Conservation (phyloP, 2,888 invertebrate genomes). For the Dryobotodes eremita region DNA sequence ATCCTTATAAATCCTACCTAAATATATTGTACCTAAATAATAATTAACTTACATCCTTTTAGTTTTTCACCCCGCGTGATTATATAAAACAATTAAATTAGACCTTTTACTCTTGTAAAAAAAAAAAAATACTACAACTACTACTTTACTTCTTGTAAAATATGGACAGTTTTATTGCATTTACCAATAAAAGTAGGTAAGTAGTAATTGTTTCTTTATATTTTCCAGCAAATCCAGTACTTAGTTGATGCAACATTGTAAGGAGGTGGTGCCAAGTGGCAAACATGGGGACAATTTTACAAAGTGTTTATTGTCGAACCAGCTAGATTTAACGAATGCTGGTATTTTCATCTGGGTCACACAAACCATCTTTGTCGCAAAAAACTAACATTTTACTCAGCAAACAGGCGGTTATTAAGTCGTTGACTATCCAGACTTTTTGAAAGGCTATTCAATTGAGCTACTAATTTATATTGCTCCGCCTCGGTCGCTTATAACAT, state of each 20-base stretch:
- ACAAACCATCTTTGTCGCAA: neutral
- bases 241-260: neutral
- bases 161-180: neutral
- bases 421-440: neutral
- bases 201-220: neutral
- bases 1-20: neutral
- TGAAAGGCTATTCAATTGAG: neutral
- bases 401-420: neutral
- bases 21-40: neutral
- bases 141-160: no score
- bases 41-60: neutral
- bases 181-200: neutral
- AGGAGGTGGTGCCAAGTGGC: neutral
- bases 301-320: no score
- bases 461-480: neutral
- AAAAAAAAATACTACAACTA: no score
- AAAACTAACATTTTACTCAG: conserved; percentile 4
- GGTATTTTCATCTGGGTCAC: conserved; percentile 9
- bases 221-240: neutral
- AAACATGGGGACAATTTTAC: neutral
- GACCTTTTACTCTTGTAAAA: neutral
- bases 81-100: neutral
- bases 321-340: neutral
- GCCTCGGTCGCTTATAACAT: no score
- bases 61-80: neutral